Evolutionary conservation across 2,888 invertebrate genomes (phyloP).

Genomic region (Hylaea fasciaria): DNA sequence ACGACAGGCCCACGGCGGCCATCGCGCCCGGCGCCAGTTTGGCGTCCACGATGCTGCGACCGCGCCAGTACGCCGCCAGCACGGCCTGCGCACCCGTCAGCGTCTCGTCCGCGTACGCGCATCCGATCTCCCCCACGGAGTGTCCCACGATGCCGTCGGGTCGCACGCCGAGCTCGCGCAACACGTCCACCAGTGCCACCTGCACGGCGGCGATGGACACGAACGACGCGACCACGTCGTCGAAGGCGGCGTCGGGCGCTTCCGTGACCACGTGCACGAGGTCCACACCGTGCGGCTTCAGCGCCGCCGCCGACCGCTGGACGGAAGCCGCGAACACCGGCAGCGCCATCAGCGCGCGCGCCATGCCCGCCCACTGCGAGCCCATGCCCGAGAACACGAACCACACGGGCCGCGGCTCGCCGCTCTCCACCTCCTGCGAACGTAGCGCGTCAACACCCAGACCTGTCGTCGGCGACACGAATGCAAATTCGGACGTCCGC

Average conservation of each 20-base stretch:
- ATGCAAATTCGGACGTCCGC: neutral
- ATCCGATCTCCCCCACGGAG: conserved; percentile 96
- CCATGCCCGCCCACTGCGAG: conserved; percentile 99
- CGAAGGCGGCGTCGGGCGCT: conserved; percentile 90
- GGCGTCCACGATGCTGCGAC: conserved; percentile 92
- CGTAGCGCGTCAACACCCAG: neutral
- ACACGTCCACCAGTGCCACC: conserved; percentile 96
- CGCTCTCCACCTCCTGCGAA: conserved; percentile 62
- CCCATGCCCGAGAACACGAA: conserved; percentile 99
- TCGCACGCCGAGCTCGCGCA: conserved; percentile 89
- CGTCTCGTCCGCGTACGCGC: conserved; percentile 98
- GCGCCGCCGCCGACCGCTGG: conserved; percentile 89
- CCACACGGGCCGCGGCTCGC: conserved; percentile 92
- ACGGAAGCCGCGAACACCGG: conserved; percentile 93
- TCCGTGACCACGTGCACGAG: conserved; percentile 91
- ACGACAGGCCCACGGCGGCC: conserved; percentile 96
- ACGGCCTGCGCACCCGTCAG: conserved; percentile 97
- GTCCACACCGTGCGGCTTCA: conserved; percentile 92
- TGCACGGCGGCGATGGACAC: conserved; percentile 98
- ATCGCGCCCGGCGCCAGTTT: conserved; percentile 91
- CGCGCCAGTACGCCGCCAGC: conserved; percentile 97
- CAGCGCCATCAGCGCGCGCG: conserved; percentile 91
- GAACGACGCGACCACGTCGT: conserved; percentile 95
- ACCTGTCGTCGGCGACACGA: neutral
- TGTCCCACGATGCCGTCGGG: conserved; percentile 99